Base-by-base conservation (phyloP, 2,888 invertebrate genomes). In the Camponotus fellah region DNA sequence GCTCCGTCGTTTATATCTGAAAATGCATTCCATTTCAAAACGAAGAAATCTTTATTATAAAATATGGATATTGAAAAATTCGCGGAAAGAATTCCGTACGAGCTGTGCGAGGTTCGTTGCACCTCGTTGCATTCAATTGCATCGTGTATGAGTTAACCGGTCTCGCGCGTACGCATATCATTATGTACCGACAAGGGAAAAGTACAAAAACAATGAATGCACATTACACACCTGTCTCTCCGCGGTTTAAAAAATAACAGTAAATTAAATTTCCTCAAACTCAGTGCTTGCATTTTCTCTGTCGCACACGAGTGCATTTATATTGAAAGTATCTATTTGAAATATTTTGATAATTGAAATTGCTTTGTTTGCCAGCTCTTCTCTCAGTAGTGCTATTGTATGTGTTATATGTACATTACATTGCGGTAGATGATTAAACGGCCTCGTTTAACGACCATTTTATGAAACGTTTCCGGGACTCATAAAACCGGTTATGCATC, bases 391-490 rank as follows among this genome's bases (percentile, higher is more conserved):
- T 10, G 53, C n/a, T 53, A 69, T 66, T 8, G 12, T 34, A 43
- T 3, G 8, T 71, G 21, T 26, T 56, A 53, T 56, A 53, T 53
- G 6, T 65, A 65, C 34, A 26, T 74, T n/a, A 49, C n/a, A 56
- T 76, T 34, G 53, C 64, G 53, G 49, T 72, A 40, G 62, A 56
- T 4, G 79, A 34, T 43, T 21, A 71, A 46, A 34, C 49, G 72
- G 49, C 72, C 79, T 71, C 60, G 46, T 80, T 79, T 37, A 71
- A 34, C 34, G 34, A 12, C 21, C 46, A 71, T 49, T 80, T 72
- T 43, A 80, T 62, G 17, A 65, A 72, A 72, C 56, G 17, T 62
- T 80, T 60, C 72, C 72, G 72, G 72, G 37, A 80, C 34, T 80
- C 46, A 62, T 72, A 34, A 62, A 80, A 80, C 79, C 60, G 79